Percentiles rank a stretch among this genome's conserved stretches.
These are phyloP conservation scores for Pteropus alecto DNA, from an alignment of 2,113 vertebrate species.

Conservation along the genomic window DNA sequence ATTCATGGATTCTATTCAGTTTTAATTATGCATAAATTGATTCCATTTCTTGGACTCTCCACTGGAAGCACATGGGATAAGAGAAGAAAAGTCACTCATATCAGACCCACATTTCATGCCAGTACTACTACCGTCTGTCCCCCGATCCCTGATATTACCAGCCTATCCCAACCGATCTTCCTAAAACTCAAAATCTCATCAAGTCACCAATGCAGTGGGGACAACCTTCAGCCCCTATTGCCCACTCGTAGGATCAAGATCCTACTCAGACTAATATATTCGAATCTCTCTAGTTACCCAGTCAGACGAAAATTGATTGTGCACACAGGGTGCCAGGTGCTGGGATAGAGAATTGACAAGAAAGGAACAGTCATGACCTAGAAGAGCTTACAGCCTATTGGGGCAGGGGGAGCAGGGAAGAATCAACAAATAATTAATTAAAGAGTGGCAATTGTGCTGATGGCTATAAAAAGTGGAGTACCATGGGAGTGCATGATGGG, in stretches of 20 bases:
- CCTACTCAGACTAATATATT: not conserved
- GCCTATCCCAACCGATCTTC: not conserved
- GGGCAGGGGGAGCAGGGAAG: not conserved
- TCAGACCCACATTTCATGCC: not conserved
- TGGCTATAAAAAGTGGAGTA: not conserved
- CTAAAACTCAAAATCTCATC: not conserved
- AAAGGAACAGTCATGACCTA: not conserved
- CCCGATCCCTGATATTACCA: not conserved
- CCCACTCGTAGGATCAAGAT: not conserved
- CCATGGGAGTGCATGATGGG: not conserved
- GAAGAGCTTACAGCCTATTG: not conserved
- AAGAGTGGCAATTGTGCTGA: not conserved
- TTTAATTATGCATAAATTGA: constrained; percentile 38
- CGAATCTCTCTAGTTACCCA: not conserved
- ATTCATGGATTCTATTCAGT: constrained; percentile 48
- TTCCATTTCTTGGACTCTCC: constrained; percentile 34
- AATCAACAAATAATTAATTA: not conserved
- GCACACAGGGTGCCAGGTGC: not conserved
- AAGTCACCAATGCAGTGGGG: not conserved
- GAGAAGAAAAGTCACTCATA: constrained; percentile 8
- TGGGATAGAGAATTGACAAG: not conserved
- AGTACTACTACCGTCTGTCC: not conserved
- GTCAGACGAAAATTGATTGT: not conserved
- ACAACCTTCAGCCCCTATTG: not conserved
- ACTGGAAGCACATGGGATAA: constrained; percentile 37